These are phyloP conservation scores for Halcyon leucocephala DNA, from an alignment of 2,797 vertebrate species.

Conservation along the genomic window DNA sequence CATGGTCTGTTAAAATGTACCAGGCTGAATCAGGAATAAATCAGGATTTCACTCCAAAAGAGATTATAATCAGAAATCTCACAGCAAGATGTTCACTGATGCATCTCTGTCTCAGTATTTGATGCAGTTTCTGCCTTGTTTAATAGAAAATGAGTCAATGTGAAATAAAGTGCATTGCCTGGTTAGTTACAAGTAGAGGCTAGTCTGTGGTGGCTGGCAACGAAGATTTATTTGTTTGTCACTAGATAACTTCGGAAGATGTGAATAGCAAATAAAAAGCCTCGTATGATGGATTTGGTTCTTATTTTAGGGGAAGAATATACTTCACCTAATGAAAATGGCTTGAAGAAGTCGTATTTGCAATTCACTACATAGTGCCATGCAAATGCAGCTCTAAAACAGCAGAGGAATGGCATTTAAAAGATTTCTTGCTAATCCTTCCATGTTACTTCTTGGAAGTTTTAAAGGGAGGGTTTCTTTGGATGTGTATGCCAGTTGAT, in stretches of 20 bases:
- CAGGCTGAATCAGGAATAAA: not conserved
- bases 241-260: not conserved
- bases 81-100: not conserved
- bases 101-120: not conserved
- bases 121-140: not conserved
- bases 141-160: not conserved
- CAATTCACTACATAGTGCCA: not conserved
- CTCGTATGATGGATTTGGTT: not conserved
- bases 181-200: not conserved
- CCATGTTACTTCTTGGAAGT: slow-evolving; percentile 24
- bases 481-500: slow-evolving; percentile 2
- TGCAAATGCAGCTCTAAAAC: not conserved
- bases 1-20: not conserved
- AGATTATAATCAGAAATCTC: not conserved
- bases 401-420: not conserved
- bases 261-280: not conserved
- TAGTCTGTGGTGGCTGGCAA: not conserved
- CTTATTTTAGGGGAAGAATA: not conserved
- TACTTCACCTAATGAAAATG: not conserved
- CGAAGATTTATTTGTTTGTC: not conserved
- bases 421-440: not conserved
- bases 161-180: not conserved
- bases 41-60: not conserved
- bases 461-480: slow-evolving; percentile 26
- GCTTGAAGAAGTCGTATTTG: not conserved